phyloP scores from a whole-genome alignment of 2,113 vertebrate genomes.

The Cygnus atratus region DNA sequence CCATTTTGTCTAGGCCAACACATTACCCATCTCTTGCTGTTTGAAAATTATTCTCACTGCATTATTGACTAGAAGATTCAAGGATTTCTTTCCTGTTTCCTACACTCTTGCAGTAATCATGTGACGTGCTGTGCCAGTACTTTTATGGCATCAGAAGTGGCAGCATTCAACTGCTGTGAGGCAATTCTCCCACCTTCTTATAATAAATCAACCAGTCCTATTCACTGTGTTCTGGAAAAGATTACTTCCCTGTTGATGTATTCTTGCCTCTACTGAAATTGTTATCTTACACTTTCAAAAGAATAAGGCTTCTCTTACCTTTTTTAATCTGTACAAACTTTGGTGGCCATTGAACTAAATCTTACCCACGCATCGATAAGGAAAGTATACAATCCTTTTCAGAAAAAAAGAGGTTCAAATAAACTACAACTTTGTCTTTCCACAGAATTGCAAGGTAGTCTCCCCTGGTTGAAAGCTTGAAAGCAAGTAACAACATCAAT shows the following conservation, averaged over 20 bases:
- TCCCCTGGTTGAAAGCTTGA: not conserved
- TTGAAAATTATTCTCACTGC: not conserved
- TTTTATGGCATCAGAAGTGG: not conserved
- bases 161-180: not conserved
- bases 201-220: conserved; percentile 17
- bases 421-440: not conserved
- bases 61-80: conserved; percentile 11
- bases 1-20: not conserved
- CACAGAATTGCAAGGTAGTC: not conserved
- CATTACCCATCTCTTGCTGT: not conserved
- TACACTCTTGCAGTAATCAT: not conserved
- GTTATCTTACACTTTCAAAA: not conserved
- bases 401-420: not conserved
- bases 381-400: not conserved
- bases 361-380: not conserved
- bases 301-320: not conserved
- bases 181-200: not conserved
- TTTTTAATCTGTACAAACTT: not conserved
- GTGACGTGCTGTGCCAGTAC: conserved; percentile 4
- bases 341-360: not conserved
- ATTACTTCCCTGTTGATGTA: conserved; percentile 7
- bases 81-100: not conserved
- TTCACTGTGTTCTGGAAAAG: conserved; percentile 13
- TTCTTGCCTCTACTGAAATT: not conserved
- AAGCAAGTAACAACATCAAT: not conserved